Percentiles rank a stretch among this genome's conserved stretches.
Evolutionary conservation across 2,888 invertebrate genomes (phyloP).

Genomic region (Lacanobia oleracea): DNA sequence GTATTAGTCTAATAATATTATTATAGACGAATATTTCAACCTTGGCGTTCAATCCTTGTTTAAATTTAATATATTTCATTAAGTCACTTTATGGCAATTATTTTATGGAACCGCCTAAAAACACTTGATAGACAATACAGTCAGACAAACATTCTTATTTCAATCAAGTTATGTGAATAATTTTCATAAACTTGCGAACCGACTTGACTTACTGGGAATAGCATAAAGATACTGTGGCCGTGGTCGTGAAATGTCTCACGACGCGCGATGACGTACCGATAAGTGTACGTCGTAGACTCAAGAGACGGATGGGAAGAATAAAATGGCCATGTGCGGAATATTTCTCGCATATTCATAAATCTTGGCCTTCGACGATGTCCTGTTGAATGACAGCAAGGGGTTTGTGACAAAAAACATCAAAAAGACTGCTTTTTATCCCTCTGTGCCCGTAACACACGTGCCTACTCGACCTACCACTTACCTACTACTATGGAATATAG

Average conservation of each 20-base stretch:
- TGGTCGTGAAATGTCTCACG: constrained; percentile 58
- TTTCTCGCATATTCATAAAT: constrained; percentile 25
- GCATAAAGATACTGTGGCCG: not conserved
- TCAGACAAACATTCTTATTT: not conserved
- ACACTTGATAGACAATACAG: not conserved
- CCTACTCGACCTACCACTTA: not conserved
- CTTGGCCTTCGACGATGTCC: not conserved
- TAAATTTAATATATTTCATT: too few species aligned
- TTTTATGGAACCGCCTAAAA: not conserved
- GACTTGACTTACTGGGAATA: constrained; percentile 33
- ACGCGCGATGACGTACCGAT: constrained; percentile 41
- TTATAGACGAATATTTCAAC: too few species aligned
- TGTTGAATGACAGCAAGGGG: not conserved
- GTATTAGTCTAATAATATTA: too few species aligned
- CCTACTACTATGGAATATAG: too few species aligned
- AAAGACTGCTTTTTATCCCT: not conserved
- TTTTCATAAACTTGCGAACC: not conserved
- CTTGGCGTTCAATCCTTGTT: too few species aligned
- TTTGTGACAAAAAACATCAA: not conserved
- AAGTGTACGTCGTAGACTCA: constrained; percentile 19
- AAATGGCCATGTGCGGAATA: constrained; percentile 46
- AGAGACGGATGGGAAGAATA: constrained; percentile 21
- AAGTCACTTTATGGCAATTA: not conserved
- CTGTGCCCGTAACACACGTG: not conserved
- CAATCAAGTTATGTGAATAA: not conserved